Evolutionary conservation across 1,140 invertebrate species (phyloP), one percentile per base, ranked within the genome.

Genomic region (Cydia fagiglandana): DNA sequence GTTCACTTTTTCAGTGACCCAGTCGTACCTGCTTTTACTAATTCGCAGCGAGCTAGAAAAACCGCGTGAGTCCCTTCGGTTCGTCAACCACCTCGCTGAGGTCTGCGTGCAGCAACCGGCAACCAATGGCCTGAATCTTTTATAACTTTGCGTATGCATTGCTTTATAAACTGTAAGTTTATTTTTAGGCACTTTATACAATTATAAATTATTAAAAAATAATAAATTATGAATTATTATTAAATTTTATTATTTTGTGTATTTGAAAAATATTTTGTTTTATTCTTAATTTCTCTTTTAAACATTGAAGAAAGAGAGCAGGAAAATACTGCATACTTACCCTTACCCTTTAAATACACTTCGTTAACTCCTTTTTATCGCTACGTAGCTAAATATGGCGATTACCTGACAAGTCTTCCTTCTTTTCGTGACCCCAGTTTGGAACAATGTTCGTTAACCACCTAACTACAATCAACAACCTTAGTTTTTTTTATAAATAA

Each of bases 1-100:
- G 0, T 34, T 15, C 20, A 68, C 2, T 47, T 50, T 47, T 73
- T 28, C 73, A 73, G 73, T 73, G n/a, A 20, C 47, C 7, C 73
- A 73, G 15, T 47, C 17, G 2, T 73, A 73, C 73, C 45, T 73
- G 41, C 45, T 73, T 6, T 41, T 73, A 45, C 73, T 73, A n/a
- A 53, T 73, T n/a, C 73, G 73, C 10, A 73, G 73, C 13, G 73
- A 73, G 45, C n/a, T 73, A 20, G 34, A 24, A 4, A 73, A 73
- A 30, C 45, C 47, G 17, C 41, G 45, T 20, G 73, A 73, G 28
- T 28, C 73, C 2, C 45, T 13, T 20, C 45, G 45, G 17, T 73
- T 20, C 47, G 73, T 73, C 28, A 73, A 73, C 73, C 73, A 73
- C 73, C 20, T 53, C n/a, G 73, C 73, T 4, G 73, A 73, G 13